phyloP scores from a whole-genome alignment of 2,888 invertebrate genomes.

The Margaritifera margaritifera region DNA sequence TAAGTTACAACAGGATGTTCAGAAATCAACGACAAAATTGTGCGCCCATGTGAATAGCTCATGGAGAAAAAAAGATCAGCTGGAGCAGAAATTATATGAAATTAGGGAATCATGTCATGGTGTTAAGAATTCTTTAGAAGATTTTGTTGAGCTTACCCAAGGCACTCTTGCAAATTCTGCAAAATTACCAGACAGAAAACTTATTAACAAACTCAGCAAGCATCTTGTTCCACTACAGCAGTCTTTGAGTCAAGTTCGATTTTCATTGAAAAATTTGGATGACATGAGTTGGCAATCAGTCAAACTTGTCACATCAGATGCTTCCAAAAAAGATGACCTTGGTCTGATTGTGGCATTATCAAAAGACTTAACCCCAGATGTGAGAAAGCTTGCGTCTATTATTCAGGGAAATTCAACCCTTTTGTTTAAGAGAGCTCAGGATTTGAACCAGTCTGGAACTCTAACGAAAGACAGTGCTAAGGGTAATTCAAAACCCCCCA shows the following conservation, averaged over 20 bases:
- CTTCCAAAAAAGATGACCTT: slow-evolving; percentile 82
- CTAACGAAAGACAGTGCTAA: slow-evolving; percentile 15
- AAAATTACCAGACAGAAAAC: slow-evolving; percentile 66
- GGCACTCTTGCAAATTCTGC: slow-evolving; percentile 90
- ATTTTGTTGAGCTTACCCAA: slow-evolving; percentile 90
- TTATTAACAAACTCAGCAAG: slow-evolving; percentile 62
- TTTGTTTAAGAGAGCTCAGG: slow-evolving; percentile 60
- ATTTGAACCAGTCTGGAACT: slow-evolving; percentile 31
- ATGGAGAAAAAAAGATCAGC: slow-evolving; percentile 86
- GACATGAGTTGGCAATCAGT: slow-evolving; percentile 61
- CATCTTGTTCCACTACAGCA: slow-evolving; percentile 62
- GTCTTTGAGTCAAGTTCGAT: slow-evolving; percentile 51
- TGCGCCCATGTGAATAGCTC: slow-evolving; percentile 82
- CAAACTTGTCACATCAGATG: slow-evolving; percentile 71
- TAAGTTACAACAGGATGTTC: slow-evolving; percentile 85
- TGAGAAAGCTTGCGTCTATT: slow-evolving; percentile 90
- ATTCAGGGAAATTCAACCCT: slow-evolving; percentile 78
- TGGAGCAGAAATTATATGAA: slow-evolving; percentile 86
- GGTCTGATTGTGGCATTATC: slow-evolving; percentile 92
- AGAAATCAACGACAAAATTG: slow-evolving; percentile 85
- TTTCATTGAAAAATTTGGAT: slow-evolving; percentile 56
- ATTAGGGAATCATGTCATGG: slow-evolving; percentile 86
- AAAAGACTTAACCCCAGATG: slow-evolving; percentile 89
- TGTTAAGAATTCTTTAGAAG: slow-evolving; percentile 86
- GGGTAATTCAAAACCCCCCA: slow-evolving; percentile 28